A percentile compares a stretch with the other conserved stretches of the same genome.
Conservation (phyloP, 2,888 invertebrate species). For the Frankliniella intonsa region DNA sequence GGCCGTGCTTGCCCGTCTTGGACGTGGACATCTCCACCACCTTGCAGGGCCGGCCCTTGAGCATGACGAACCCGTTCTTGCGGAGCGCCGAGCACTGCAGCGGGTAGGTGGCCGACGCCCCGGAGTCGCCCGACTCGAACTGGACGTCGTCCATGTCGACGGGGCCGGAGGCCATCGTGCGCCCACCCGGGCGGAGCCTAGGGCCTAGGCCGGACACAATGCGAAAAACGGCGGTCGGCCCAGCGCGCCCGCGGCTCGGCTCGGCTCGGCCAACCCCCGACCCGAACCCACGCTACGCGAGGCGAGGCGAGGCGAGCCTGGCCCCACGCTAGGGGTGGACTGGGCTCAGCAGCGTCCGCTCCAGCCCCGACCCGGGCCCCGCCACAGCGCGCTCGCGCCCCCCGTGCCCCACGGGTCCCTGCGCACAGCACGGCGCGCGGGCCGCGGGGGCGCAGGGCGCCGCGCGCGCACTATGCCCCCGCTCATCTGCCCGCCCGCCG, state of each 20-base stretch:
- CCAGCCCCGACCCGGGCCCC: neutral
- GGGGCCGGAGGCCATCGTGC: neutral
- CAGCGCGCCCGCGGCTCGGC: no score
- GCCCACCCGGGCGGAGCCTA: neutral
- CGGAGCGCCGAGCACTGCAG: conserved; percentile 99
- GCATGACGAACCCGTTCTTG: conserved; percentile 98
- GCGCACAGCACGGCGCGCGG: neutral
- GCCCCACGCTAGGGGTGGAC: no score
- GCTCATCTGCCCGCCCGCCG: neutral
- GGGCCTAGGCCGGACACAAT: no score
- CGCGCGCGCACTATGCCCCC: neutral
- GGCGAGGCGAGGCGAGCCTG: no score
- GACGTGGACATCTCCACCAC: conserved; percentile 99
- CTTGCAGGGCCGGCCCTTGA: conserved; percentile 97
- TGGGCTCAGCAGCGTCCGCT: no score
- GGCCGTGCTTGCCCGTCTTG: conserved; percentile 99
- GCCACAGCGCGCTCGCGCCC: neutral
- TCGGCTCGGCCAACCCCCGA: no score
- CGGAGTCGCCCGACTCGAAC: conserved; percentile 90
- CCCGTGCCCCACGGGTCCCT: neutral
- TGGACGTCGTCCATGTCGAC: conserved; percentile 85
- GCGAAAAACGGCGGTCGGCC: no score
- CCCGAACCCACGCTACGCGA: no score
- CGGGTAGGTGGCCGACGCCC: conserved; percentile 93
- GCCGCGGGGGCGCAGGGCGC: neutral